Evolutionary conservation across 2,113 vertebrate species (phyloP).

Genomic region (Anseranas semipalmata): DNA sequence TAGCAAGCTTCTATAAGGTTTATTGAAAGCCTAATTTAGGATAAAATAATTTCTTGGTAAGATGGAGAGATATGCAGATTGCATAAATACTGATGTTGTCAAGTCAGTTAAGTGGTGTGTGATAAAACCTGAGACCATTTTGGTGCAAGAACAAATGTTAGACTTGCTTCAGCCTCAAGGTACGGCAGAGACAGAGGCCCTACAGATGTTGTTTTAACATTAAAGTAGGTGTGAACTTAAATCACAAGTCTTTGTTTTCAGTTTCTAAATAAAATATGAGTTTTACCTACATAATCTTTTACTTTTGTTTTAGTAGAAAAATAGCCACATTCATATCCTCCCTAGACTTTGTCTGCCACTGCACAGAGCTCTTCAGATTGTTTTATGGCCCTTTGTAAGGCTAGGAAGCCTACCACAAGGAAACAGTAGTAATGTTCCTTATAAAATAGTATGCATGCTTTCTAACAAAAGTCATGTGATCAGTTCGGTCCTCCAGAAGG

Average conservation of each 20-base stretch:
- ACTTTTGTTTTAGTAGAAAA: neutral
- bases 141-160: neutral
- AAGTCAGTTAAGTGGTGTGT: neutral
- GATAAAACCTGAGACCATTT: neutral
- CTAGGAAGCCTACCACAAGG: fast-evolving
- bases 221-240: neutral
- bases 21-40: conserved; percentile 29
- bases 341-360: neutral
- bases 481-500: neutral
- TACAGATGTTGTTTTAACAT: neutral
- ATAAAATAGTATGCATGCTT: fast-evolving
- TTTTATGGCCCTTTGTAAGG: neutral
- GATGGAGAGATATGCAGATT: conserved; percentile 23
- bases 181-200: neutral
- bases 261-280: neutral
- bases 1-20: neutral
- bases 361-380: neutral
- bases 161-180: neutral
- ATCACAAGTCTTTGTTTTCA: neutral
- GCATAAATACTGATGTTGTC: neutral
- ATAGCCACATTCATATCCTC: fast-evolving
- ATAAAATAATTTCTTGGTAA: conserved; percentile 20
- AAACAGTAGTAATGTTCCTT: fast-evolving
- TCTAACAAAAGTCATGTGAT: neutral
- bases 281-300: neutral